These are phyloP conservation scores for Odocoileus virginianus DNA, from an alignment of 2,113 vertebrate genomes.

Conservation along the genomic window DNA sequence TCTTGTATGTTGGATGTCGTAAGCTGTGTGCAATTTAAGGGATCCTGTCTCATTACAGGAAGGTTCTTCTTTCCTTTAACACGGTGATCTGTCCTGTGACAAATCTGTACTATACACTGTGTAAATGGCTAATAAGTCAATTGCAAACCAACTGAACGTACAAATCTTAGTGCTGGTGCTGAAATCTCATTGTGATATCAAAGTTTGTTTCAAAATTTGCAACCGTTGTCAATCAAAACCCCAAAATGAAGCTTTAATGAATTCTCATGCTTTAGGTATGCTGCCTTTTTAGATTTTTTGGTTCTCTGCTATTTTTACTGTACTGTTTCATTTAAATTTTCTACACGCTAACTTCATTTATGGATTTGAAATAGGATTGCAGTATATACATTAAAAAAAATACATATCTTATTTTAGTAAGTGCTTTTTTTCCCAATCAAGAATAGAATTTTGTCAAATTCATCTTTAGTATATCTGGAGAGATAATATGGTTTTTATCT, in stretches of 20 bases:
- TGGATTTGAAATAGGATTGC: slow-evolving; percentile 97
- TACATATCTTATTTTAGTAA: not conserved
- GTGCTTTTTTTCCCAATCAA: not conserved
- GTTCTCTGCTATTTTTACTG: slow-evolving; percentile 86
- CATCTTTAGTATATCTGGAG: not conserved
- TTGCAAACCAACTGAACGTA: not conserved
- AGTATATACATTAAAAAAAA: slow-evolving; percentile 80
- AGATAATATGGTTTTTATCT: not conserved
- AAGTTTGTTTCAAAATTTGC: not conserved
- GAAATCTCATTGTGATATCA: not conserved
- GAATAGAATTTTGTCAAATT: slow-evolving; percentile 32
- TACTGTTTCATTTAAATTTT: not conserved
- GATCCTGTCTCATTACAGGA: not conserved
- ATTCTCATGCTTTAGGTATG: slow-evolving; percentile 81
- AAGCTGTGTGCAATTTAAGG: slow-evolving; percentile 40
- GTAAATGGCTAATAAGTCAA: not conserved
- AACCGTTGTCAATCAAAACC: slow-evolving; percentile 78
- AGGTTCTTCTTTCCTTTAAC: not conserved
- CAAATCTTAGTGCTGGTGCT: not conserved
- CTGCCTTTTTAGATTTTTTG: slow-evolving; percentile 83
- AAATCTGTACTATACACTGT: not conserved
- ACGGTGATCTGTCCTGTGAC: not conserved
- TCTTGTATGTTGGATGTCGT: slow-evolving; percentile 78
- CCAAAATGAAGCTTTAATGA: slow-evolving; percentile 82
- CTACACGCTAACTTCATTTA: slow-evolving; percentile 88